phyloP scores from a whole-genome alignment of 1,140 invertebrate genomes.

The Phortica variegata region DNA sequence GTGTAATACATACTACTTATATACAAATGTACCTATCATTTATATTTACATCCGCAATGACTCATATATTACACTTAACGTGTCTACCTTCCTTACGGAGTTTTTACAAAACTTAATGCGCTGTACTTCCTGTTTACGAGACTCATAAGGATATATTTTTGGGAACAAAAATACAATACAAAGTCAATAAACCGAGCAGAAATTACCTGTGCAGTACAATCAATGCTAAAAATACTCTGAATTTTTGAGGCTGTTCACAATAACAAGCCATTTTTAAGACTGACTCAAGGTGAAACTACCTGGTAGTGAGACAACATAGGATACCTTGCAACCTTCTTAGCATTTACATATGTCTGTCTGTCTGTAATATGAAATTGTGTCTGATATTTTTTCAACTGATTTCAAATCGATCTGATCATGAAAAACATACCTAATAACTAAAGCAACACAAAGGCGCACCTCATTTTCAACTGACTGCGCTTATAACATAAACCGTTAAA shows the following conservation, averaged over 20 bases:
- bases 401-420: constrained; percentile 16
- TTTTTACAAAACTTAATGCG: constrained; percentile 9
- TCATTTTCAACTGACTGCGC: constrained; percentile 6
- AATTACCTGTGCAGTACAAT: background rate
- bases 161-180: constrained; percentile 21
- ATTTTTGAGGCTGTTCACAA: constrained; percentile 27
- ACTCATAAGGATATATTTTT: constrained; percentile 29
- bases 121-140: constrained; percentile 36
- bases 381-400: constrained; percentile 14
- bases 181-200: background rate
- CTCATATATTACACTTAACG: no score
- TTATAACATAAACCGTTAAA: constrained; percentile 5
- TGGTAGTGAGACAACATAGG: no score
- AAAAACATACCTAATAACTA: constrained; percentile 1
- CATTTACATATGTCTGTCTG: constrained; percentile 10
- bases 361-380: no score
- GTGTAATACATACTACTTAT: no score
- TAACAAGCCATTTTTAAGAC: constrained; percentile 26
- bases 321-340: constrained; percentile 5
- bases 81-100: no score
- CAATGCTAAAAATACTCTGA: constrained; percentile 4
- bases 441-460: constrained; percentile 1
- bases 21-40: no score
- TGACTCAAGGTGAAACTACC: constrained; percentile 45
- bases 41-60: no score